Percentiles rank a stretch among this genome's conserved stretches.
Evolutionary conservation across 2,888 invertebrate species (phyloP).

Genomic region (Himalopsyche kuldschensis): DNA sequence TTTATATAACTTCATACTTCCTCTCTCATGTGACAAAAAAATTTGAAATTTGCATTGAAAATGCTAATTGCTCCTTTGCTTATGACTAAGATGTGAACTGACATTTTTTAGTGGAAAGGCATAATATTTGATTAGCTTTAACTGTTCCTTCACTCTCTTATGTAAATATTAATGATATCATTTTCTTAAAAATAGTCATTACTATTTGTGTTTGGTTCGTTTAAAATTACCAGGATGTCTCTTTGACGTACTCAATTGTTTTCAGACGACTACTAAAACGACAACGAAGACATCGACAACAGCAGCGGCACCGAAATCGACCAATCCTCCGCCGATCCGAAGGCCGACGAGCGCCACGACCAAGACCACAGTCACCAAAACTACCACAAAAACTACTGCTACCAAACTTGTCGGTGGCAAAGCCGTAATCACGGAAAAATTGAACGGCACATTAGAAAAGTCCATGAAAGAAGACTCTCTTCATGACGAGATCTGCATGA

Average conservation of each 20-base stretch:
- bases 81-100: no score
- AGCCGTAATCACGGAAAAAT: constrained; percentile 42
- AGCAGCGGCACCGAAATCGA: constrained; percentile 40
- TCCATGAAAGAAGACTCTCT: constrained; percentile 25
- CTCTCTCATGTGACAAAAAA: no score
- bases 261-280: constrained; percentile 41
- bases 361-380: constrained; percentile 24
- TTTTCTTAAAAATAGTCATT: no score
- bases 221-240: no score
- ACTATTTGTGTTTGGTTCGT: no score
- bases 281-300: constrained; percentile 44
- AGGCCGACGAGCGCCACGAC: constrained; percentile 33
- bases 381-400: constrained; percentile 28
- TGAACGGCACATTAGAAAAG: constrained; percentile 37
- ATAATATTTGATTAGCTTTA: no score
- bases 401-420: constrained; percentile 16
- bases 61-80: no score
- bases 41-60: no score
- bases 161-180: no score
- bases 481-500: constrained; percentile 17
- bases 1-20: no score
- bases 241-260: background rate
- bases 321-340: constrained; percentile 41
- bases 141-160: no score
- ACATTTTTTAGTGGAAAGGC: no score